Conservation (phyloP, 2,113 vertebrate species). For the Chaetodon trifascialis region DNA sequence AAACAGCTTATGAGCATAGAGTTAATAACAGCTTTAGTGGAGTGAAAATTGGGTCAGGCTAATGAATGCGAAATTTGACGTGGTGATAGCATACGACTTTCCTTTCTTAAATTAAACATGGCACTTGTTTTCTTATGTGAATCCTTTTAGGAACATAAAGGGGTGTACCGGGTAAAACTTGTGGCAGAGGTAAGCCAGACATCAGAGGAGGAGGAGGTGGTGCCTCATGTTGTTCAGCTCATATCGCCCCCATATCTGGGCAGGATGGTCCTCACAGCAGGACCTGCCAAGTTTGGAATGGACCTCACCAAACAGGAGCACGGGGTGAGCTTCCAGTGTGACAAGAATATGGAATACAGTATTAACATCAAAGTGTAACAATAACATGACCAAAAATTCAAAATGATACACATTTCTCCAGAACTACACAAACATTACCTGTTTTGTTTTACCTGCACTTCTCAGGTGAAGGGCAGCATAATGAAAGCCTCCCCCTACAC, state of each 20-base stretch:
- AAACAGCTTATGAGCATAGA: not conserved
- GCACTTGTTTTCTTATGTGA: not conserved
- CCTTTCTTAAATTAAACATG: not conserved
- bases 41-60: not conserved
- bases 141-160: constrained; percentile 74
- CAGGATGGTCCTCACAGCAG: constrained; percentile 83
- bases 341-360: not conserved
- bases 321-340: constrained; percentile 75
- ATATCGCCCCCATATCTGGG: constrained; percentile 87
- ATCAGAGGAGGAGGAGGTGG: constrained; percentile 78
- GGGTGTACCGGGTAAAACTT: constrained; percentile 83
- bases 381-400: not conserved
- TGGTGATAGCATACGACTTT: not conserved
- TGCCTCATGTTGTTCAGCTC: constrained; percentile 84
- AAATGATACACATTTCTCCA: not conserved
- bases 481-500: constrained; percentile 82
- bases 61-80: not conserved
- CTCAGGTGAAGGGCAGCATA: constrained; percentile 85
- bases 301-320: constrained; percentile 87
- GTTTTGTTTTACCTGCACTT: too few relatives aligned
- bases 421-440: not conserved
- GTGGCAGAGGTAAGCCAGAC: constrained; percentile 83
- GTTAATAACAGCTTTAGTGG: not conserved
- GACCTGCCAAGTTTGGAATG: constrained; percentile 87
- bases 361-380: not conserved